phyloP scores from a whole-genome alignment of 2,888 invertebrate species.

The Aleiodes testaceus region DNA sequence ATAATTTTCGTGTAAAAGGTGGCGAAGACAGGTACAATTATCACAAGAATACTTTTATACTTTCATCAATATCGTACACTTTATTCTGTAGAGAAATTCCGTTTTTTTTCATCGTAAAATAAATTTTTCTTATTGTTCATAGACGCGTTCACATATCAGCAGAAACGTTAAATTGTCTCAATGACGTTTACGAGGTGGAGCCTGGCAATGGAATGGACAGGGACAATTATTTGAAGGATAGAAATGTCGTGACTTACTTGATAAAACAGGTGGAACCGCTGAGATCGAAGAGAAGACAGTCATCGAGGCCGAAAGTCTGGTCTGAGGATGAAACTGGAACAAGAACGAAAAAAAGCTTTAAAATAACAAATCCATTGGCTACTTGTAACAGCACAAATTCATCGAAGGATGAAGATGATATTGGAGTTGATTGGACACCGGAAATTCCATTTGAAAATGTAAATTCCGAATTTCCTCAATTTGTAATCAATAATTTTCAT shows the following conservation, averaged over 20 bases:
- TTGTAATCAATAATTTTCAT: background rate
- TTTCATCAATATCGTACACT: too few species aligned
- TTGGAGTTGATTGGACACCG: slow-evolving; percentile 89
- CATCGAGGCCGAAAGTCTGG: slow-evolving; percentile 73
- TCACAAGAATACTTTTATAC: background rate
- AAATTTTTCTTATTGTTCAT: slow-evolving; percentile 50
- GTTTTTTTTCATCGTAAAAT: too few species aligned
- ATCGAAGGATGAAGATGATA: slow-evolving; percentile 83
- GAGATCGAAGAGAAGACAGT: slow-evolving; percentile 74
- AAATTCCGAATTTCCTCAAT: slow-evolving; percentile 55
- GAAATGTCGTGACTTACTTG: slow-evolving; percentile 90
- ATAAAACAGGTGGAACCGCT: slow-evolving; percentile 88
- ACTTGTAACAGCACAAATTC: slow-evolving; percentile 67
- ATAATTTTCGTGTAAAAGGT: background rate
- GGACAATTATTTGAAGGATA: slow-evolving; percentile 88
- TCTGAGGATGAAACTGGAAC: slow-evolving; percentile 62
- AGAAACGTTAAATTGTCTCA: slow-evolving; percentile 88
- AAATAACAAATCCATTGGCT: slow-evolving; percentile 61
- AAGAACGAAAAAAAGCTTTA: slow-evolving; percentile 71
- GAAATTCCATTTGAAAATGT: slow-evolving; percentile 95
- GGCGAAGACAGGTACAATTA: slow-evolving; percentile 6
- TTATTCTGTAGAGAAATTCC: too few species aligned
- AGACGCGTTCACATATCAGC: slow-evolving; percentile 97
- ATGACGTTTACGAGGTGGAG: slow-evolving; percentile 94
- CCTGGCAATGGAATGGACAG: slow-evolving; percentile 90